Evolutionary conservation across 2,888 invertebrate species (phyloP).

Genomic region (Latrodectus hesperus): DNA sequence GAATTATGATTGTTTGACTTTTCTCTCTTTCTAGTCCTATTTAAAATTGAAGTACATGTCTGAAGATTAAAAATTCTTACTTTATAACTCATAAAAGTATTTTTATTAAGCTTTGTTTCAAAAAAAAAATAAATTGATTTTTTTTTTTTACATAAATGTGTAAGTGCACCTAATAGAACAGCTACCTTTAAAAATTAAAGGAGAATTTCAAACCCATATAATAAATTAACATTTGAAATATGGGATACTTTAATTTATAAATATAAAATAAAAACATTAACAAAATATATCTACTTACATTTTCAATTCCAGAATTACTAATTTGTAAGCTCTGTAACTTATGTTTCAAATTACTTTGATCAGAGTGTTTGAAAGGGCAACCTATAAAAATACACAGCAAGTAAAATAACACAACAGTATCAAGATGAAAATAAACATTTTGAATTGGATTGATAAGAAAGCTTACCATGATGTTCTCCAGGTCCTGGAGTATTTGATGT

Average conservation of each 20-base stretch:
- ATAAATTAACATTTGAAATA: not conserved
- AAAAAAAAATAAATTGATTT: slow-evolving; percentile 18
- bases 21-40: too few species aligned
- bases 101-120: not conserved
- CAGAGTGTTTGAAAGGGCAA: slow-evolving; percentile 92
- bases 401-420: not conserved
- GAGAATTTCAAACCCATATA: too few species aligned
- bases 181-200: too few species aligned
- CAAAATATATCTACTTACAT: slow-evolving; percentile 37
- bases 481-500: slow-evolving; percentile 80
- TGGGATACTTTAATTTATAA: not conserved
- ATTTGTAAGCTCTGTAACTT: slow-evolving; percentile 80
- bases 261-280: not conserved
- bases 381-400: slow-evolving; percentile 75
- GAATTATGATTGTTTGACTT: too few species aligned
- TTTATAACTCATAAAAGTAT: too few species aligned
- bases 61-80: too few species aligned
- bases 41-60: too few species aligned
- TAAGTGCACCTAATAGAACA: too few species aligned
- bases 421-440: not conserved
- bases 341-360: slow-evolving; percentile 82
- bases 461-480: slow-evolving; percentile 85
- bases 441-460: not conserved
- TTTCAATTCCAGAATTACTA: slow-evolving; percentile 33
- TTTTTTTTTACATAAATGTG: too few species aligned